Evolutionary conservation across 2,888 invertebrate genomes (phyloP).

Genomic region (Clistopyga incitator): DNA sequence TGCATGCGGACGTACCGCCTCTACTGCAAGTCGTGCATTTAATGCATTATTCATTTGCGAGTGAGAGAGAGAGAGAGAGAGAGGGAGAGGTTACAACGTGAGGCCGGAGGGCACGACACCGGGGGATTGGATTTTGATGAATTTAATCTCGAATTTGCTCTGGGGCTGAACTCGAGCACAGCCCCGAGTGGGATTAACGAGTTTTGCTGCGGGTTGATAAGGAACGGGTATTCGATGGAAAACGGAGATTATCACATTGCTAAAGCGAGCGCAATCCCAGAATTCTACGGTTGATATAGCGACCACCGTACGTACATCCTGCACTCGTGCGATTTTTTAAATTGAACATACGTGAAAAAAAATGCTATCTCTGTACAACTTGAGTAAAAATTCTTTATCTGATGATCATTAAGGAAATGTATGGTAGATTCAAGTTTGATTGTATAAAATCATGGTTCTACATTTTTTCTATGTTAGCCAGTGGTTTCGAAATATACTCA

Average conservation of each 20-base stretch:
- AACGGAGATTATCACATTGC: slow-evolving; percentile 52
- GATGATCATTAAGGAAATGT: too few relatives aligned
- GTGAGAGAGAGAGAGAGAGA: slow-evolving; percentile 26
- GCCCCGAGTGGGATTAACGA: slow-evolving; percentile 79
- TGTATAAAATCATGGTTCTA: too few relatives aligned
- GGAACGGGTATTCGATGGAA: slow-evolving; percentile 56
- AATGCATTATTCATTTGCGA: slow-evolving; percentile 64
- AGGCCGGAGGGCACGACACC: slow-evolving; percentile 74
- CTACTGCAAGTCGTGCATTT: slow-evolving; percentile 59
- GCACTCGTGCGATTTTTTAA: not conserved
- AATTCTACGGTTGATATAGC: slow-evolving; percentile 23
- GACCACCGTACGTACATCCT: not conserved
- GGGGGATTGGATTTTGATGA: slow-evolving; percentile 83
- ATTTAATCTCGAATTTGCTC: slow-evolving; percentile 82
- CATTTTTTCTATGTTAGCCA: too few relatives aligned
- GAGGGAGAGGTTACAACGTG: slow-evolving; percentile 67
- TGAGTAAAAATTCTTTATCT: not conserved
- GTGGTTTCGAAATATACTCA: too few relatives aligned
- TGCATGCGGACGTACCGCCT: slow-evolving; percentile 31
- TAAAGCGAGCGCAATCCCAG: slow-evolving; percentile 15
- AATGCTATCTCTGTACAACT: not conserved
- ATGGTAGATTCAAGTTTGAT: too few relatives aligned
- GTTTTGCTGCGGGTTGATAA: slow-evolving; percentile 70
- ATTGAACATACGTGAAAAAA: not conserved
- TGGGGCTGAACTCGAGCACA: slow-evolving; percentile 63